Percentiles rank a stretch among this genome's conserved stretches.
These are phyloP conservation scores for Neogale vison DNA, from an alignment of 2,113 vertebrate species.

Conservation along the genomic window DNA sequence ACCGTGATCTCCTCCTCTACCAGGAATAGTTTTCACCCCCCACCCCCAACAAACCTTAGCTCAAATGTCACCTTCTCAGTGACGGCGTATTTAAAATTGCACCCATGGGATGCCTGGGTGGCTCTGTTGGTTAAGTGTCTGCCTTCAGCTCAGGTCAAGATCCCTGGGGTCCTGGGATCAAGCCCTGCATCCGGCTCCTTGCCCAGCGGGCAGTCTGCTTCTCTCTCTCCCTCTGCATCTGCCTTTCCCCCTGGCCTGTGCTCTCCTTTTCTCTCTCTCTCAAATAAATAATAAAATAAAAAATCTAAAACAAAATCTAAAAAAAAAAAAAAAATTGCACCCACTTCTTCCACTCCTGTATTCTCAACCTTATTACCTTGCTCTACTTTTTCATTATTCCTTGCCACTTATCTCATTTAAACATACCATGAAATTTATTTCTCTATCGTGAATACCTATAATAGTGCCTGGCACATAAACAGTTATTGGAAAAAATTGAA, in stretches of 20 bases:
- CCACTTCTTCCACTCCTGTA: background rate
- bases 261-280: too few species aligned
- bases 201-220: too few species aligned
- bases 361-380: background rate
- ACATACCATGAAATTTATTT: background rate
- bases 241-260: too few species aligned
- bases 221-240: too few species aligned
- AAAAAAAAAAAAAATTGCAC: background rate
- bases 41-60: background rate
- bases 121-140: too few species aligned
- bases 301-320: too few species aligned
- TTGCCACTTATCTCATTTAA: conserved; percentile 27
- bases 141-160: too few species aligned
- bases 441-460: background rate
- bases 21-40: background rate
- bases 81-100: conserved; percentile 19
- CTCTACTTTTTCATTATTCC: background rate
- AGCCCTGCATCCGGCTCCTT: too few species aligned
- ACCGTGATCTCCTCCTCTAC: background rate
- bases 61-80: conserved; percentile 1
- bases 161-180: too few species aligned
- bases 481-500: background rate
- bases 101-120: background rate
- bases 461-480: background rate
- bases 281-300: too few species aligned